Conservation (phyloP, 2,888 invertebrate species). For the Pheosia tremula region DNA sequence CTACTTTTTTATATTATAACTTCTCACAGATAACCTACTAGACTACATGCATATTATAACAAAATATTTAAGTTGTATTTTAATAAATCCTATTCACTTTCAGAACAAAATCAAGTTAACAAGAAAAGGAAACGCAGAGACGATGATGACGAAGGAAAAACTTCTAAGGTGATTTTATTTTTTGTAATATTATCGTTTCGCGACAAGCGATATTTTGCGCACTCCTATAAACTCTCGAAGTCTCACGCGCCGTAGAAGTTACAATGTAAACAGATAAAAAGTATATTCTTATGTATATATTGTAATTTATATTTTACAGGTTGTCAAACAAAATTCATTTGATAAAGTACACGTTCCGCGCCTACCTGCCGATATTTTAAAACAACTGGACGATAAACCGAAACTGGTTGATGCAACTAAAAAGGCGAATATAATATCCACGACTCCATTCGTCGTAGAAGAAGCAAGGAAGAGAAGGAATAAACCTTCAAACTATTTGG, state of each 20-base stretch:
- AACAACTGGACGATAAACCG: slow-evolving; percentile 62
- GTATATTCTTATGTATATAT: neutral
- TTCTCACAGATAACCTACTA: too few relatives aligned
- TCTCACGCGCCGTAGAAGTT: too few relatives aligned
- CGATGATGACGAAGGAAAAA: slow-evolving; percentile 40
- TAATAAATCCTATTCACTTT: slow-evolving; percentile 8
- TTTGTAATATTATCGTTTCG: neutral
- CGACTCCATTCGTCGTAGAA: slow-evolving; percentile 67
- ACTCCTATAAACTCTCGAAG: neutral
- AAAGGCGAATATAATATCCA: slow-evolving; percentile 55
- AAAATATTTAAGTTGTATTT: neutral
- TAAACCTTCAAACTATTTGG: slow-evolving; percentile 74
- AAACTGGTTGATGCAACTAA: slow-evolving; percentile 34
- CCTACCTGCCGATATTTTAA: slow-evolving; percentile 60
- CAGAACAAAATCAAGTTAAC: slow-evolving; percentile 38
- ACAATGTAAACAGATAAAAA: too few relatives aligned
- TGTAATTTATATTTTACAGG: slow-evolving; percentile 39
- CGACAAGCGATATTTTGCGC: too few relatives aligned
- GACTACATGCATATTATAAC: too few relatives aligned
- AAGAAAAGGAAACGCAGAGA: slow-evolving; percentile 69
- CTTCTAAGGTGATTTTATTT: slow-evolving; percentile 14
- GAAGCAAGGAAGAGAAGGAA: slow-evolving; percentile 54
- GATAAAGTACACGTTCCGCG: slow-evolving; percentile 62
- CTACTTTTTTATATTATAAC: too few relatives aligned
- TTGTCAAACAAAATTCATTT: slow-evolving; percentile 56